Evolutionary conservation across 2,797 vertebrate genomes (phyloP).

Genomic region (Pseudochaenichthys georgianus): DNA sequence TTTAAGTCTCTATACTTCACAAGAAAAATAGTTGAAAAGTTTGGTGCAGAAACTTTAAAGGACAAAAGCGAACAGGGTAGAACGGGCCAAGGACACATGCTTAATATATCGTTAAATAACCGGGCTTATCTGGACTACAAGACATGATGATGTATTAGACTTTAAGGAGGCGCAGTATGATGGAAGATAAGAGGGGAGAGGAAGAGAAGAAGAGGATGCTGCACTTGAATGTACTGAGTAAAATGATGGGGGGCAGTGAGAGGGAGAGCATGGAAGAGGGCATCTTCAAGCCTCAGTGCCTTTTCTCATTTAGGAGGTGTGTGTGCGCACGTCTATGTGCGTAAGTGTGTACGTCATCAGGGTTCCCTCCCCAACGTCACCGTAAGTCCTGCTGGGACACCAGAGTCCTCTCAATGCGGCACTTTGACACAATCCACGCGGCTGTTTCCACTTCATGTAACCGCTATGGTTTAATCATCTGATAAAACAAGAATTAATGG

Average conservation of each 20-base stretch:
- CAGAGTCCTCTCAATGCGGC: slow-evolving; percentile 27
- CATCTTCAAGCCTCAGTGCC: slow-evolving; percentile 75
- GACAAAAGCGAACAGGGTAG: slow-evolving; percentile 19
- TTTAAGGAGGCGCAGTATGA: slow-evolving; percentile 41
- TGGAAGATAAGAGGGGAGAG: slow-evolving; percentile 38
- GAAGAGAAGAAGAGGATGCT: slow-evolving; percentile 33
- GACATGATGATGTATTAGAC: slow-evolving; percentile 71
- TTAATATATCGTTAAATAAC: slow-evolving; percentile 57
- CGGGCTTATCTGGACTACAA: slow-evolving; percentile 52
- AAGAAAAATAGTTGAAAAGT: slow-evolving; percentile 19
- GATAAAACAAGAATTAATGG: slow-evolving; percentile 21
- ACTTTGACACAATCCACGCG: slow-evolving; percentile 41
- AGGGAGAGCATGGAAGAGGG: slow-evolving; percentile 49
- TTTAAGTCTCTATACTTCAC: slow-evolving; percentile 19
- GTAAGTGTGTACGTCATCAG: slow-evolving; percentile 56
- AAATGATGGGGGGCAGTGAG: slow-evolving; percentile 44
- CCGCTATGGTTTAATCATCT: background rate
- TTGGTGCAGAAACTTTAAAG: slow-evolving; percentile 37
- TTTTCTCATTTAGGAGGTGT: slow-evolving; percentile 66
- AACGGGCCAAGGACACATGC: slow-evolving; percentile 60
- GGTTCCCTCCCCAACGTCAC: slow-evolving; percentile 45
- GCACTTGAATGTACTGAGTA: slow-evolving; percentile 26
- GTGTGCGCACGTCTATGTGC: slow-evolving; percentile 1
- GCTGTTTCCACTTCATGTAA: slow-evolving; percentile 32
- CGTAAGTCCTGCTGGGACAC: slow-evolving; percentile 20